Evolutionary conservation across 2,113 vertebrate species (phyloP).

Genomic region (Podarcis raffonei): DNA sequence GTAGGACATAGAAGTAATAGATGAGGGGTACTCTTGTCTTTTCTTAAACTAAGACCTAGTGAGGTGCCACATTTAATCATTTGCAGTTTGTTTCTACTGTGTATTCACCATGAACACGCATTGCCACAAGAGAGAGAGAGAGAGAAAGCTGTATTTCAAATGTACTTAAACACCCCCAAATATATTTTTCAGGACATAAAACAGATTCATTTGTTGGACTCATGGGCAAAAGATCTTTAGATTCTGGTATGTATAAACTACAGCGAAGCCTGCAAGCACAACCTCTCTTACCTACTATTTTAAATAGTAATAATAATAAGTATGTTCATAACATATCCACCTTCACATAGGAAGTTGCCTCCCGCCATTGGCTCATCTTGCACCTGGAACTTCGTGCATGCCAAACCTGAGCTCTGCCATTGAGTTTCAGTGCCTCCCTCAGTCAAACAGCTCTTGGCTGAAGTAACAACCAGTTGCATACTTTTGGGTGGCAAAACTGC

Average conservation of each 20-base stretch:
- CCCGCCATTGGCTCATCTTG: too few relatives aligned
- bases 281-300: constrained; percentile 45
- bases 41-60: neutral
- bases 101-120: neutral
- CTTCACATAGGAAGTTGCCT: neutral
- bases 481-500: neutral
- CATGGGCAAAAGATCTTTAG: constrained; percentile 93
- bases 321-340: neutral
- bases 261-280: constrained; percentile 38
- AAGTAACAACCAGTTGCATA: neutral
- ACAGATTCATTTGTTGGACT: constrained; percentile 91
- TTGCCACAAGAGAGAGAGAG: constrained; percentile 36
- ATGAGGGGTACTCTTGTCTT: rapidly evolving
- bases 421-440: neutral
- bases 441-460: neutral
- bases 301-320: neutral
- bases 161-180: constrained; percentile 73
- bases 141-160: constrained; percentile 41
- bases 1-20: neutral
- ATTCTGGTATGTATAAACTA: constrained; percentile 84
- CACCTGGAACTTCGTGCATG: neutral
- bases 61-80: neutral
- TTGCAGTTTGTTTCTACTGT: neutral
- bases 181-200: constrained; percentile 85
- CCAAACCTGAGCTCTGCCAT: neutral